These are phyloP conservation scores for Pangasius mekongensis DNA, from an alignment of 2,797 vertebrate genomes.

Conservation along the genomic window DNA sequence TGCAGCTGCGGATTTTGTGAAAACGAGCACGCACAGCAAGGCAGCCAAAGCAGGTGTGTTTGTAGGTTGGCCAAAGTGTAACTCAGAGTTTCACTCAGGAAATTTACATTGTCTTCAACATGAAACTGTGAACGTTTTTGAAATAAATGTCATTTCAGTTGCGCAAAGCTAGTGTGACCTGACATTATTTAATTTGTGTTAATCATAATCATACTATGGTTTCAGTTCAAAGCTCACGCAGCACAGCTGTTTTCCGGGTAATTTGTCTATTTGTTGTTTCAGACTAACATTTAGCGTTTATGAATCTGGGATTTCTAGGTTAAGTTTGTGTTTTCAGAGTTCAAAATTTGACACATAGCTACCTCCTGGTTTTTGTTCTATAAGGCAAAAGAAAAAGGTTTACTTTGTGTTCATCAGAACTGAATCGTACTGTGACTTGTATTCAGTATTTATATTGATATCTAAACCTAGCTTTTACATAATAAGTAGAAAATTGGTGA, in stretches of 20 bases:
- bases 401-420: neutral
- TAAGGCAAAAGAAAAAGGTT: neutral
- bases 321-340: neutral
- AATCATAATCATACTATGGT: neutral
- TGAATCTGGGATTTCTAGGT: neutral
- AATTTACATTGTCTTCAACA: neutral
- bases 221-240: neutral
- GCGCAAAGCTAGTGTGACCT: neutral
- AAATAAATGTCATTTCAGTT: neutral
- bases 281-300: neutral
- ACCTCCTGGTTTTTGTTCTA: neutral
- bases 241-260: neutral
- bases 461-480: neutral
- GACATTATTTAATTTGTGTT: neutral
- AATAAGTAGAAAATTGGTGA: neutral
- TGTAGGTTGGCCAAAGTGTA: neutral
- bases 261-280: neutral
- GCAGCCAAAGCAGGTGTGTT: neutral
- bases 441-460: neutral
- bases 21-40: neutral
- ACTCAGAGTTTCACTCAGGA: neutral
- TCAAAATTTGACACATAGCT: neutral
- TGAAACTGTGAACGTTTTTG: neutral
- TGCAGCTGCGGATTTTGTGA: neutral
- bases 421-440: neutral